phyloP scores from a whole-genome alignment of 2,113 vertebrate species.

The Eptesicus fuscus region DNA sequence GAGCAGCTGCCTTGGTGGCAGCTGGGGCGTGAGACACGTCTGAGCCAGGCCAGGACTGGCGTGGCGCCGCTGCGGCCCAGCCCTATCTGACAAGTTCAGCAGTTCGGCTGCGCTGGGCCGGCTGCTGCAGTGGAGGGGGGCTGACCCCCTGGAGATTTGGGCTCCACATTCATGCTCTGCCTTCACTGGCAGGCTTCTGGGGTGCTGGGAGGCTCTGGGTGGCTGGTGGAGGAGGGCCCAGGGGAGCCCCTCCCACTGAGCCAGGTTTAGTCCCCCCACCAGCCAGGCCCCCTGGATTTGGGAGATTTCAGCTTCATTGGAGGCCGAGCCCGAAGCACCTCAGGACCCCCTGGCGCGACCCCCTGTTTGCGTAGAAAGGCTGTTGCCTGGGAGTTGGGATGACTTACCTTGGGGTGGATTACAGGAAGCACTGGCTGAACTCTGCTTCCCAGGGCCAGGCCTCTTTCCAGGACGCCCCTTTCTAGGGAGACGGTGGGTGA shows the following conservation, averaged over 20 bases:
- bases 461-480: background rate
- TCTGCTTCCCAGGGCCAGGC: background rate
- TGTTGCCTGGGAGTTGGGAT: background rate
- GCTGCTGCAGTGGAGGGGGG: background rate
- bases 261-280: background rate
- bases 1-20: background rate
- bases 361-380: background rate
- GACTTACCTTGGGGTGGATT: background rate
- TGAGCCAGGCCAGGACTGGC: background rate
- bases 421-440: background rate
- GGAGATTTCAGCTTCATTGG: background rate
- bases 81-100: background rate
- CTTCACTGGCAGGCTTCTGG: background rate
- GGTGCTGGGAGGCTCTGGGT: background rate
- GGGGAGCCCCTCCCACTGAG: background rate
- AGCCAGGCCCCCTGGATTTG: background rate
- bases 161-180: background rate
- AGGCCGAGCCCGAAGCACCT: background rate
- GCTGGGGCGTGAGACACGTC: background rate
- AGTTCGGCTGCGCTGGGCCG: accelerated
- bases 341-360: background rate
- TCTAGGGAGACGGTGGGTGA: accelerated
- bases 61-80: accelerated
- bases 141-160: background rate
- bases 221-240: background rate